Conservation (phyloP, 2,113 vertebrate species). For the Geococcyx californianus region DNA sequence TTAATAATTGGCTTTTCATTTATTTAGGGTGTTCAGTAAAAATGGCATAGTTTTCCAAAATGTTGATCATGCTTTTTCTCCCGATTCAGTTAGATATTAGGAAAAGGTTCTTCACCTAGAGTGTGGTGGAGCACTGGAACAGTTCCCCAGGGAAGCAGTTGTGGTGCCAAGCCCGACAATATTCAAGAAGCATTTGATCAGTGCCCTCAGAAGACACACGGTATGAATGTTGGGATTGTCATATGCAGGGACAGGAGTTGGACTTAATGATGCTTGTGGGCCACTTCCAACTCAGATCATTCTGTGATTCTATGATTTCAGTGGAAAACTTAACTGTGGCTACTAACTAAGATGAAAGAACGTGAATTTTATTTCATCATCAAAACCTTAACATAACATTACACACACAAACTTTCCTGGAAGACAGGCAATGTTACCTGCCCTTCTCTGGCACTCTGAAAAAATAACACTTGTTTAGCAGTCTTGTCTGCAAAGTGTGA, state of each 20-base stretch:
- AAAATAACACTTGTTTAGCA: neutral
- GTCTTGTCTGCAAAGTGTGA: neutral
- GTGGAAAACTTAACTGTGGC: neutral
- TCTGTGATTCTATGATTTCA: too few species aligned
- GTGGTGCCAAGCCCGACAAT: too few species aligned
- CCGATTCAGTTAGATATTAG: too few species aligned
- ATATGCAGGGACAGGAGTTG: too few species aligned
- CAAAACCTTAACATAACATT: neutral
- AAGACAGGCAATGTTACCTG: neutral
- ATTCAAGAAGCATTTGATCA: too few species aligned
- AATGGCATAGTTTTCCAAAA: neutral
- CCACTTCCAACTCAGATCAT: too few species aligned
- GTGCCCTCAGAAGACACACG: too few species aligned
- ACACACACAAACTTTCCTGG: neutral
- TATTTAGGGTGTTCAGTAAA: neutral
- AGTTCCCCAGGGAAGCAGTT: too few species aligned
- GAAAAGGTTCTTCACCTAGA: too few species aligned
- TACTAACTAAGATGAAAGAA: neutral
- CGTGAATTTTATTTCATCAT: neutral
- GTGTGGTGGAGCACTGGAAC: too few species aligned
- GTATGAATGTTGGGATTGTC: too few species aligned
- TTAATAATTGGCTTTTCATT: neutral
- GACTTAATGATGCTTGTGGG: too few species aligned
- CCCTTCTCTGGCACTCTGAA: neutral
- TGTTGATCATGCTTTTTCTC: neutral